A percentile compares a stretch with the other conserved stretches of the same genome.
Evolutionary conservation across 2,797 vertebrate genomes (phyloP).

Genomic region (Enteromius viviparus): DNA sequence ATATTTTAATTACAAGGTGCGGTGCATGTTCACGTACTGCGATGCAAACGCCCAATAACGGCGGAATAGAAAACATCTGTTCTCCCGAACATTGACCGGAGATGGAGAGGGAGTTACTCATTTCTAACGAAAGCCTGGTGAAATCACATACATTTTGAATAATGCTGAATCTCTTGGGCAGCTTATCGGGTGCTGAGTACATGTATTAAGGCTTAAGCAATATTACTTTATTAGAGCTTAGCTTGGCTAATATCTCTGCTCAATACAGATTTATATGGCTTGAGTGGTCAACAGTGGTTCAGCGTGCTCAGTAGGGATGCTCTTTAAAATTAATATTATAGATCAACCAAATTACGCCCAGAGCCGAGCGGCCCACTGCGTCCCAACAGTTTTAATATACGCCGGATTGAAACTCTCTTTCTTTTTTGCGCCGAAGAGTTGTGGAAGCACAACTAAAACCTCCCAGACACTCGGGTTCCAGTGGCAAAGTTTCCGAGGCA

Average conservation of each 20-base stretch:
- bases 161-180: constrained; percentile 67
- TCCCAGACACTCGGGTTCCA: constrained; percentile 13
- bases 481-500: constrained; percentile 13
- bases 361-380: constrained; percentile 50
- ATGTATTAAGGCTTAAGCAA: constrained; percentile 70
- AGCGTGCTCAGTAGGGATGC: constrained; percentile 61
- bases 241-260: constrained; percentile 68
- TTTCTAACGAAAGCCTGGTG: constrained; percentile 66
- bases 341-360: constrained; percentile 64
- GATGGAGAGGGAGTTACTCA: constrained; percentile 58
- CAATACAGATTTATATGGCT: constrained; percentile 69
- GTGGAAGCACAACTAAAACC: constrained; percentile 56
- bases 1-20: constrained; percentile 56
- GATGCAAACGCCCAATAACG: constrained; percentile 44
- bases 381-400: constrained; percentile 57
- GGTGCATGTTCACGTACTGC: constrained; percentile 41
- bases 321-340: constrained; percentile 68
- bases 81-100: constrained; percentile 57
- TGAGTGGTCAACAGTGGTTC: constrained; percentile 68
- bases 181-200: constrained; percentile 69
- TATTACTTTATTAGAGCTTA: constrained; percentile 72
- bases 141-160: constrained; percentile 66
- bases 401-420: constrained; percentile 47
- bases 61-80: constrained; percentile 53
- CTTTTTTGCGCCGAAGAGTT: constrained; percentile 50